phyloP scores from a whole-genome alignment of 2,113 vertebrate species.

The Pardalotus punctatus region DNA sequence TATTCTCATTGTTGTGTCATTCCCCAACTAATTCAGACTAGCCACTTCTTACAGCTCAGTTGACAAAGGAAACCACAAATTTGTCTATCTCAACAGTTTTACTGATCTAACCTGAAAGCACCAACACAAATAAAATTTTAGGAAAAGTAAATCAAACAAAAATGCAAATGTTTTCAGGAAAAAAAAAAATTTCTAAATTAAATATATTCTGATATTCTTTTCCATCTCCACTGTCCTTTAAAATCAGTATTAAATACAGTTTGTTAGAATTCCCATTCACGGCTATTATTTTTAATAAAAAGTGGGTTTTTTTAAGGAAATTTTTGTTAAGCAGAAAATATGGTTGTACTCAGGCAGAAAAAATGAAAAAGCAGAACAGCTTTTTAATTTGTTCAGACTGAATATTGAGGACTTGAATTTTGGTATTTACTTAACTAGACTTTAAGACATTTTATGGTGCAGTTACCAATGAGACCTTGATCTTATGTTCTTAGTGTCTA shows the following conservation, averaged over 20 bases:
- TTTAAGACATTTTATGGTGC: background rate
- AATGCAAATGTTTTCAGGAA: background rate
- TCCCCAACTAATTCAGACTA: background rate
- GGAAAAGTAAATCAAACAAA: background rate
- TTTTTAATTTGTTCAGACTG: background rate
- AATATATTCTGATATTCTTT: background rate
- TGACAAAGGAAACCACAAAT: background rate
- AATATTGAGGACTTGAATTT: background rate
- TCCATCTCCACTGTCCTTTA: background rate
- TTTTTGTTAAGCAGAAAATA: accelerated
- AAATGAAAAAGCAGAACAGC: background rate
- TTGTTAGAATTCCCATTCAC: background rate
- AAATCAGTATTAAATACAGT: background rate
- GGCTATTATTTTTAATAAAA: background rate
- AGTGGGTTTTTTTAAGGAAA: background rate
- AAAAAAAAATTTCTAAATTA: background rate
- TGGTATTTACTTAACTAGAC: background rate
- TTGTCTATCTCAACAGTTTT: background rate
- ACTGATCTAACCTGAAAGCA: background rate
- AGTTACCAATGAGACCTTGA: background rate
- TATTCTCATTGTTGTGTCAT: background rate
- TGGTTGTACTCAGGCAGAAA: background rate
- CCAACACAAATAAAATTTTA: background rate
- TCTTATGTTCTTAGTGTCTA: background rate
- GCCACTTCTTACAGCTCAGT: too few species aligned